These are phyloP conservation scores for Leptinotarsa rubiginosa DNA, from an alignment of 2,888 invertebrate species.

Conservation along the genomic window DNA sequence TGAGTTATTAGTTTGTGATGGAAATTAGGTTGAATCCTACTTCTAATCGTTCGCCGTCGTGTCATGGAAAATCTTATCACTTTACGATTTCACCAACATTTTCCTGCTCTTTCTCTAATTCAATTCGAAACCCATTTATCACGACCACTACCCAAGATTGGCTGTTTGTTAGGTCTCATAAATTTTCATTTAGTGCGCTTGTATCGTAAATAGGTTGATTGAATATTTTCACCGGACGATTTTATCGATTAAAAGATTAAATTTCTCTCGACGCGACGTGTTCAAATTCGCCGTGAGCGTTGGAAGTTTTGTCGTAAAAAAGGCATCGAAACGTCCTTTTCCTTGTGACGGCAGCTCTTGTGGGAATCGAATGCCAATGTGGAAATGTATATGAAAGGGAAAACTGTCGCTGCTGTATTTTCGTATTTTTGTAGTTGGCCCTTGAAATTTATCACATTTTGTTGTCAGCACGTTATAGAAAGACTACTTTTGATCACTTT, in stretches of 20 bases:
- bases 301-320: background rate
- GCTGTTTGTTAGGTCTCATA: background rate
- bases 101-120: conserved; percentile 10
- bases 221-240: conserved; percentile 12
- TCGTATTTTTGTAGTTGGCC: background rate
- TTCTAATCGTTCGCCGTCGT: no score
- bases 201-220: conserved; percentile 16
- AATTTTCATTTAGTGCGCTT: conserved; percentile 8
- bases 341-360: background rate
- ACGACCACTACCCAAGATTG: conserved; percentile 8
- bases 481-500: no score
- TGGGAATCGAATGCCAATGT: background rate
- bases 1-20: no score
- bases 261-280: background rate
- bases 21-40: no score
- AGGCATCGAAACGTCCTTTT: background rate
- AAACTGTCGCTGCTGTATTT: background rate
- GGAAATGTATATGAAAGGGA: background rate
- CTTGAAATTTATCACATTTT: no score
- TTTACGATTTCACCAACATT: background rate
- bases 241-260: conserved; percentile 18
- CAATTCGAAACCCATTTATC: background rate
- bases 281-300: background rate
- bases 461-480: no score
- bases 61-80: no score